These are phyloP conservation scores for Chloroceryle aenea DNA, from an alignment of 2,113 vertebrate genomes.

Conservation along the genomic window DNA sequence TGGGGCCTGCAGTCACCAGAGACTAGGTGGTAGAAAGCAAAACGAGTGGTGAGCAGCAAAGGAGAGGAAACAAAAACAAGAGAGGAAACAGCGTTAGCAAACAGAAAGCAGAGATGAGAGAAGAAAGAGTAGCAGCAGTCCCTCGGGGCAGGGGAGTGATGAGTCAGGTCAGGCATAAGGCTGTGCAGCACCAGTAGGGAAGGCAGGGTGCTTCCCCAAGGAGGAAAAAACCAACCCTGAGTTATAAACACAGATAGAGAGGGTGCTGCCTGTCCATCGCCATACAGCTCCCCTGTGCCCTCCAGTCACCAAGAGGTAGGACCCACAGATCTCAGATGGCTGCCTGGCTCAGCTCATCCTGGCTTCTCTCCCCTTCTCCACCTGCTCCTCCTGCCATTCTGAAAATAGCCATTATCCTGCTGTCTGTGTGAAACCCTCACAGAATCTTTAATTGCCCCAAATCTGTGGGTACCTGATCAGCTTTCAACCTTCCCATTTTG, in stretches of 20 bases:
- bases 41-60: not conserved
- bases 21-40: not conserved
- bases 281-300: not conserved
- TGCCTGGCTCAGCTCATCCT: not conserved
- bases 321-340: not conserved
- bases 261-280: not conserved
- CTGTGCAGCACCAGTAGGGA: not conserved
- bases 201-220: not conserved
- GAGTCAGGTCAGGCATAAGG: not conserved
- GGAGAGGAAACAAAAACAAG: not conserved
- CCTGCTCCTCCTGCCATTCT: not conserved
- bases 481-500: not conserved
- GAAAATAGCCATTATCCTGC: not conserved
- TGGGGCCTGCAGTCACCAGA: rapidly evolving
- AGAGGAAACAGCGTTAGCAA: not conserved
- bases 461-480: rapidly evolving
- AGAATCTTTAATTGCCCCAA: not conserved
- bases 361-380: not conserved
- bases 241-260: not conserved
- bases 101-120: not conserved
- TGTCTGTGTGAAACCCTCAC: not conserved
- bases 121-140: not conserved
- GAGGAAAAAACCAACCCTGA: not conserved
- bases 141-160: not conserved
- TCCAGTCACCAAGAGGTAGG: not conserved